Evolutionary conservation across 1,140 invertebrate genomes (phyloP), one percentile per base, ranked within the genome.

Genomic region (Megalonaias nervosa): DNA sequence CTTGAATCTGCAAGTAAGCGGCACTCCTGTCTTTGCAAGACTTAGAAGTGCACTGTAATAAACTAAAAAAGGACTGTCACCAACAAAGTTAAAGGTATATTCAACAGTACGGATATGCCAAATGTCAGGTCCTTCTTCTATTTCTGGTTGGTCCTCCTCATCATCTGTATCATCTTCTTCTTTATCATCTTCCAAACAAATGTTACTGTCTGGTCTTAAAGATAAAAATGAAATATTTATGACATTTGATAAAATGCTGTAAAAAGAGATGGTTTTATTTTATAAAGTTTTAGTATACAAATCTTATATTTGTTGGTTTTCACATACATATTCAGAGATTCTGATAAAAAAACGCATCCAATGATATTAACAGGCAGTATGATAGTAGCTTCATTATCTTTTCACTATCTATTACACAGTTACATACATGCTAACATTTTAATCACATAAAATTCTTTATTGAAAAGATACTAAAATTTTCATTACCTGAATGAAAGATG

Each of bases 401-500:
- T 26, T 31, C 26, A 31, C 26, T 31, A 31, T 31, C 26, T 31
- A 3, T 31, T 31, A 31, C 1, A 31, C 26, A 31, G 26, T 31
- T 31, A 31, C 2, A 31, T 31, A 31, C 26, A 31, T 31, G 26
- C 26, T 31, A 31, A 31, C 26, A 31, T 31, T 3, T 31, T 31
- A 31, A 31, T 31, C 4, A 31, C 26, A 31, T 31, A 31, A 31
- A 2, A 1, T 31, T 31, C 26, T 31, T 31, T 31, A 2, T 31
- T 31, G 26, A 31, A 31, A 31, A 31, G 26, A 31, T 31, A 31
- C 26, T 31, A 31, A 31, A 1, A 31, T 31, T 31, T 65, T 26
- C 59, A 74, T 65, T 67, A 48, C 55, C 58, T 59, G 38, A 65
- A 62, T 21, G 64, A 67, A 55, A 74, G 38, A 26, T 66, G 55